Evolutionary conservation across 2,888 invertebrate genomes (phyloP), one percentile per base, ranked within the genome.

Genomic region (Drosophila tripunctata): DNA sequence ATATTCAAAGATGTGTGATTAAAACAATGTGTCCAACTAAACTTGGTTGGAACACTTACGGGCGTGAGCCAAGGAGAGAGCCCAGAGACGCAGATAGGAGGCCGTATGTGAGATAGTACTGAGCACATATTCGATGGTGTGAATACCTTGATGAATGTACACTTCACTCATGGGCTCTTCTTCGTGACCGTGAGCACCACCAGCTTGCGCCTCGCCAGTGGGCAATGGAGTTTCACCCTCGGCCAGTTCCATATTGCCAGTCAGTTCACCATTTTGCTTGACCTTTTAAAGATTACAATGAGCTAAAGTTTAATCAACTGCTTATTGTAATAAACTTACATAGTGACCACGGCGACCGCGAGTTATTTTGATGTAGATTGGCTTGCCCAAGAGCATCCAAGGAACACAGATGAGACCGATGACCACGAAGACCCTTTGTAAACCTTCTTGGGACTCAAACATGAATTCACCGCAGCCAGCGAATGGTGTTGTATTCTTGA

Each of bases 21-120:
- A 30, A 4, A 3, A 12, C 3, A 4, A n/a, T 14, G 5, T 41
- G n/a, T n/a, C n/a, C n/a, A n/a, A n/a, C n/a, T n/a, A n/a, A n/a
- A n/a, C n/a, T 10, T 3, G 0, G 4, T 15, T 4, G 8, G 2
- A 19, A 6, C 1, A 5, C 94, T 93, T 93, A 97, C 97, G 97
- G 67, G 97, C 96, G 92, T 98, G 98, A 83, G 98, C 98, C 62
- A 99, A 93, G 51, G 98, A 98, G 80, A 99, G 92, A 24, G 98
- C 98, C 98, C 98, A 99, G 72, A 99, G 93, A 88, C 98, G 96
- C 40, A 99, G 94, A 90, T 99, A 98, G 0, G 98, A 98, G 1
- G 98, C 98, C 0, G 98, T 98, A 90, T 99, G 98, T 0, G 98
- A 98, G 75, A 99, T 95, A 70, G 98, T 98, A 86, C 98, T 98